Base-by-base conservation (phyloP, 2,113 vertebrate species). In the Odocoileus hemionus region DNA sequence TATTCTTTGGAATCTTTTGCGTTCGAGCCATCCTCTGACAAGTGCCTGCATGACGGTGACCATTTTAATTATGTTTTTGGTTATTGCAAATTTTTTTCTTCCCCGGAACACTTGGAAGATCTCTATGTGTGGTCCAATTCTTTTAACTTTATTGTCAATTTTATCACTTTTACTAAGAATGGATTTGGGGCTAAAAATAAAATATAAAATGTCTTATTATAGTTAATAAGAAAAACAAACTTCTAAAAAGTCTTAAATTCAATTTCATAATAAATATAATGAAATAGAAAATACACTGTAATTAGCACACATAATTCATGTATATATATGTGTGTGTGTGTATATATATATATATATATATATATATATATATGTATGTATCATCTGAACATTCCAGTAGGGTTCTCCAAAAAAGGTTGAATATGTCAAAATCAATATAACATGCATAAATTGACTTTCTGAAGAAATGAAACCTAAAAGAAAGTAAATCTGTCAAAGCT, bases 21-120 rank as follows among this genome's bases (percentile, higher is more conserved):
- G 79, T 92, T 98, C 97, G 33, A 98, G 91, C 88, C 96, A 98
- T 7, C 94, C 91, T 92, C 97, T 98, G 89, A 97, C 1, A 1
- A 0, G 2, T 1, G 93, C 98, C 55, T 98, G 97, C 74, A 98
- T 19, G 7, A n/a, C 11, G 60, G 54, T 26, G 30, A 98, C 7
- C 95, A 90, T n/a, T 91, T 30, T 67, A 93, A 97, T 1, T 26
- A 13, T 0, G 95, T 85, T 97, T 96, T 39, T 96, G 55, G 19
- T 45, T 43, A 94, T 64, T 95, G 33, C 16, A 1, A 3, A 14
- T 47, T 12, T 96, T 33, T 17, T 74, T 52, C 47, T 52, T 55
- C 64, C 11, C 23, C 0, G 1, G 80, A 98, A 98, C 80, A 94
- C 88, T 97, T 97, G 88, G 47, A 90, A 98, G 54, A 97, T 88